These are phyloP conservation scores for Physeter macrocephalus DNA, from an alignment of 2,113 vertebrate species.

Conservation along the genomic window DNA sequence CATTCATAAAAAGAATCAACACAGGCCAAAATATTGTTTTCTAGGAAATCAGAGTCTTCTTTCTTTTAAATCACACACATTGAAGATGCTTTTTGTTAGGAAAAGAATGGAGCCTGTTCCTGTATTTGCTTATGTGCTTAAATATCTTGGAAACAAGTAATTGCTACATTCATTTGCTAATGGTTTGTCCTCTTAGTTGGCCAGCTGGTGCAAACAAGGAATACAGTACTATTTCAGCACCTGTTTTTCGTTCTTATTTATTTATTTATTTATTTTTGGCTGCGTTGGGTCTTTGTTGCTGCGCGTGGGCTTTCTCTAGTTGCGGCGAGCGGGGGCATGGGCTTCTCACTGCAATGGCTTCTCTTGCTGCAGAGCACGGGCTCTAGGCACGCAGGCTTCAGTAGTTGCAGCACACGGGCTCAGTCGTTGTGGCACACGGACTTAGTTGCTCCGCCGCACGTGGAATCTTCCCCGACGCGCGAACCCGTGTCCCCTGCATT, in stretches of 20 bases:
- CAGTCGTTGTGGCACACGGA: no score
- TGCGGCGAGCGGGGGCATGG: rapidly evolving
- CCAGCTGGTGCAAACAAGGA: slow-evolving; percentile 54
- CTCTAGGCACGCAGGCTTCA: no score
- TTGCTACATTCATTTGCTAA: slow-evolving; percentile 82
- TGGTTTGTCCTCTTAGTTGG: slow-evolving; percentile 52
- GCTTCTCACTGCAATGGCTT: no score
- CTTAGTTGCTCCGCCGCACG: no score
- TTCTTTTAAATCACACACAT: slow-evolving; percentile 38
- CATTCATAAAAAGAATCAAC: slow-evolving; percentile 72
- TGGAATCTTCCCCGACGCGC: no score
- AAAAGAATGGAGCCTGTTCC: slow-evolving; percentile 69
- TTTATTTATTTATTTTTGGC: no score
- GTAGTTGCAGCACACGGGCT: no score
- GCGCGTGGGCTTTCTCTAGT: no score
- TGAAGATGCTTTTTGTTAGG: slow-evolving; percentile 45
- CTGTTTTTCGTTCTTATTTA: no score
- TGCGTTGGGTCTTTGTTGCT: no score
- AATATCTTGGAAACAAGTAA: slow-evolving; percentile 60
- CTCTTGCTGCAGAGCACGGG: no score
- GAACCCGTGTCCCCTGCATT: no score
- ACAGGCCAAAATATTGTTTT: slow-evolving; percentile 71
- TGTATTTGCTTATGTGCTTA: slow-evolving; percentile 80
- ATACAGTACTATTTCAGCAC: slow-evolving; percentile 34
- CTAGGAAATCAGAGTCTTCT: slow-evolving; percentile 56